Percentiles rank a stretch among this genome's conserved stretches.
Conservation (phyloP, 2,113 vertebrate species). For the Lynx canadensis region DNA sequence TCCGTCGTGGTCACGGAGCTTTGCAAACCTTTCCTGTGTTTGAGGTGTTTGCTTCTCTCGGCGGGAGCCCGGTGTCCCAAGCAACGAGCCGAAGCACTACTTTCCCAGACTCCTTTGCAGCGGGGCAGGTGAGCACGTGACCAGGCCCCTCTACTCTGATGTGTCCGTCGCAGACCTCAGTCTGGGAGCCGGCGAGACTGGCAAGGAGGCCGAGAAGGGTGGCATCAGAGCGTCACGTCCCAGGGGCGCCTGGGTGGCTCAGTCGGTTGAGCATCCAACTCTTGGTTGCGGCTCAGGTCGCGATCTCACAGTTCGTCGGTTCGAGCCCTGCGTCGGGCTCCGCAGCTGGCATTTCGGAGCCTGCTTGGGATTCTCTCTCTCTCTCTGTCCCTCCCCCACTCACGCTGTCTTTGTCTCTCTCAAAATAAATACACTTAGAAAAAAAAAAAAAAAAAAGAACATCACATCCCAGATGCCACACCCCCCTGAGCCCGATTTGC, state of each 20-base stretch:
- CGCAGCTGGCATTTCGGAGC: too few relatives aligned
- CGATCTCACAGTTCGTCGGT: too few relatives aligned
- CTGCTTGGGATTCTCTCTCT: too few relatives aligned
- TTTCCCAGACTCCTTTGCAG: not conserved
- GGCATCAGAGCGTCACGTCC: rapidly evolving
- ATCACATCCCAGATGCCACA: rapidly evolving
- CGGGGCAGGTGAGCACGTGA: not conserved
- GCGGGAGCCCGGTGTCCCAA: not conserved
- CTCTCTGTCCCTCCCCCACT: too few relatives aligned
- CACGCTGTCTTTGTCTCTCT: too few relatives aligned
- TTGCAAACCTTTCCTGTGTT: not conserved
- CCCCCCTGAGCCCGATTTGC: not conserved
- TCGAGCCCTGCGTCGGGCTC: too few relatives aligned
- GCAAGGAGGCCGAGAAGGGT: too few relatives aligned
- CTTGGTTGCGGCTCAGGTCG: too few relatives aligned
- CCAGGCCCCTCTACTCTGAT: not conserved
- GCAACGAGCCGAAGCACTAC: not conserved
- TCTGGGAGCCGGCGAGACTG: rapidly evolving
- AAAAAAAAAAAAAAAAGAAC: too few relatives aligned
- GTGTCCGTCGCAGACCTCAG: not conserved
- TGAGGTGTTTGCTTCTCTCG: not conserved
- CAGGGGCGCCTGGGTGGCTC: too few relatives aligned
- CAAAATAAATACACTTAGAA: too few relatives aligned
- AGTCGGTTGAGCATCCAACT: too few relatives aligned
- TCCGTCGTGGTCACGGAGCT: not conserved